Evolutionary conservation across 2,113 vertebrate species (phyloP).

Genomic region (Oreochromis niloticus): DNA sequence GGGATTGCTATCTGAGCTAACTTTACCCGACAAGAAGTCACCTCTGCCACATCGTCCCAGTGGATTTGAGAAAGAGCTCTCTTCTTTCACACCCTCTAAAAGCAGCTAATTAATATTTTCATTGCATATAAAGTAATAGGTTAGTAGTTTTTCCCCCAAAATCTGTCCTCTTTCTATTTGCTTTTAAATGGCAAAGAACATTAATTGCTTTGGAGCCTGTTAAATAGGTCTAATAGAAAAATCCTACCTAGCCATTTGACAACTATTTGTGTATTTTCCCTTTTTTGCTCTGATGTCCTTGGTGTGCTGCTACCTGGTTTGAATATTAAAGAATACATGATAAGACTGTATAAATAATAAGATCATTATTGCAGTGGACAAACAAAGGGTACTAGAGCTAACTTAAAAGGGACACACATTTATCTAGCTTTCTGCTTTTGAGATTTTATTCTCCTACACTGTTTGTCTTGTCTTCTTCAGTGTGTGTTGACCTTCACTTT

Average conservation of each 20-base stretch:
- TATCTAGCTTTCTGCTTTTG: neutral
- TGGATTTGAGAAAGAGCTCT: neutral
- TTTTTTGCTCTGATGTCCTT: neutral
- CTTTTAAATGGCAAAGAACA: neutral
- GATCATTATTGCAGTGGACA: neutral
- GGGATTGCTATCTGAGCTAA: neutral
- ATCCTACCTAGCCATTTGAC: neutral
- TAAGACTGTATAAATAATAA: neutral
- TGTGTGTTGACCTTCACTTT: neutral
- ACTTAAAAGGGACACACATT: neutral
- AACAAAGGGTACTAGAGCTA: neutral
- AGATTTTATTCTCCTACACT: neutral
- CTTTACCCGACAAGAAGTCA: neutral
- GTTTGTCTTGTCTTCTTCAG: neutral
- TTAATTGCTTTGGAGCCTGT: neutral
- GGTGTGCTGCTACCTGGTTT: neutral
- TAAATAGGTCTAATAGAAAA: neutral
- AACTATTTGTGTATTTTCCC: neutral
- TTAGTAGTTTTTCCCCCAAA: neutral
- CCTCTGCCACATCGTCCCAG: neutral
- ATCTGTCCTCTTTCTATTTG: neutral
- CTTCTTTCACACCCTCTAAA: neutral
- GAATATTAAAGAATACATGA: neutral
- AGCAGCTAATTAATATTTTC: neutral
- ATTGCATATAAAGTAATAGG: neutral